Evolutionary conservation across 2,888 invertebrate genomes (phyloP).

Genomic region (Phanerotoma sp.): DNA sequence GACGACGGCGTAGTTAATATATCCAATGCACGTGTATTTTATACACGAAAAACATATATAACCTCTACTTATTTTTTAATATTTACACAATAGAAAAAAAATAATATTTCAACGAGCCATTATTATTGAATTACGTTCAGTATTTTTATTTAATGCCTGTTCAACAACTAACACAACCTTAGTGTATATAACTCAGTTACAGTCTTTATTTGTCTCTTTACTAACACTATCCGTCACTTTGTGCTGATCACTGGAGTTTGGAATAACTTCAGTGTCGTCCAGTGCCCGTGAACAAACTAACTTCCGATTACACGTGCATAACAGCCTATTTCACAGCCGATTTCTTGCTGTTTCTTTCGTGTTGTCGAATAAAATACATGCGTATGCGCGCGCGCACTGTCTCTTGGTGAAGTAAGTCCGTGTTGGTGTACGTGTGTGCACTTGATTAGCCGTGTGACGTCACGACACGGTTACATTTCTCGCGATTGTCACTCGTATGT

Average conservation of each 20-base stretch:
- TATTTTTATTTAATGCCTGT: neutral
- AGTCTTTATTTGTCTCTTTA: neutral
- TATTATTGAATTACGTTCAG: neutral
- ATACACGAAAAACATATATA: neutral
- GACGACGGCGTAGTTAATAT: slow-evolving; percentile 1
- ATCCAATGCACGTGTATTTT: neutral
- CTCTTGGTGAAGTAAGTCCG: slow-evolving; percentile 20
- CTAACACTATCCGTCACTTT: neutral
- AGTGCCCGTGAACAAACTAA: neutral
- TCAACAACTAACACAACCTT: neutral
- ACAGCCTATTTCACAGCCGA: slow-evolving; percentile 12
- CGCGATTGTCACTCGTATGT: slow-evolving; percentile 47
- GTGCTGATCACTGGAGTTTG: neutral
- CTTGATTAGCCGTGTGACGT: slow-evolving; percentile 55
- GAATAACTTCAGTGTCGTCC: slow-evolving; percentile 2
- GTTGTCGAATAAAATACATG: slow-evolving; percentile 6
- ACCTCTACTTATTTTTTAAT: neutral
- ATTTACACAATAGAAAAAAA: neutral
- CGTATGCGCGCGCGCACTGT: slow-evolving; percentile 19
- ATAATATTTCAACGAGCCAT: neutral
- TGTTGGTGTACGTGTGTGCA: slow-evolving; percentile 45
- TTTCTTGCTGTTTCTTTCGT: slow-evolving; percentile 2
- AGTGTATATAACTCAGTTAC: no score
- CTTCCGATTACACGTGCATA: slow-evolving; percentile 10
- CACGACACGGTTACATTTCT: slow-evolving; percentile 54